Percentiles rank a stretch among this genome's conserved stretches.
These are phyloP conservation scores for Leucoraja ocellata DNA, from an alignment of 2,797 vertebrate genomes.

Conservation along the genomic window DNA sequence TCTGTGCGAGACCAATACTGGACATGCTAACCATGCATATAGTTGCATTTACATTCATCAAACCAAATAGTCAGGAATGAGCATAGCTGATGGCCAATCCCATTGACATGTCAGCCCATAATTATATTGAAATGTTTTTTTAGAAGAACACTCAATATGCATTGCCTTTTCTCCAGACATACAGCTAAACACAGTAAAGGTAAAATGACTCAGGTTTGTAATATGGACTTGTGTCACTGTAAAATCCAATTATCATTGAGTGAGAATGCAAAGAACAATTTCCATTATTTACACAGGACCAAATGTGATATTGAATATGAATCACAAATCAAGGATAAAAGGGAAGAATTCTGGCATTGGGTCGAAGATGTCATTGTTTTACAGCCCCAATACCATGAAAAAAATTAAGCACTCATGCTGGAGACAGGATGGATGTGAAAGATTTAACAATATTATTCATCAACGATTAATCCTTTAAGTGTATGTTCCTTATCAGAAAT, in stretches of 20 bases:
- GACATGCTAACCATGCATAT: too few species aligned
- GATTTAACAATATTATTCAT: neutral
- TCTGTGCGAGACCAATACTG: too few species aligned
- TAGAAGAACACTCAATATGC: neutral
- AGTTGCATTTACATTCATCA: too few species aligned
- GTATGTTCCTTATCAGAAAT: neutral
- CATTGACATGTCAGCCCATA: too few species aligned
- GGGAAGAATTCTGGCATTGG: neutral
- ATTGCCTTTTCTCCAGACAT: neutral
- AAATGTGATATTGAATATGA: neutral
- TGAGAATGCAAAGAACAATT: neutral
- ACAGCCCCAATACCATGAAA: neutral
- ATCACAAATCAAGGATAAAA: neutral
- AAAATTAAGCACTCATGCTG: neutral
- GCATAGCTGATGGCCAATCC: too few species aligned
- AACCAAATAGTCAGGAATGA: too few species aligned
- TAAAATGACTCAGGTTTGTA: neutral
- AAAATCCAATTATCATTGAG: neutral
- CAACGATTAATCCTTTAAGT: neutral
- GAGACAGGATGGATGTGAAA: neutral
- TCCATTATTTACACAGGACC: neutral
- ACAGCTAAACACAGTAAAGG: neutral
- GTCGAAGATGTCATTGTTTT: neutral
- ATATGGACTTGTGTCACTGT: neutral
- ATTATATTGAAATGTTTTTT: neutral